Evolutionary conservation across 2,888 invertebrate genomes (phyloP).

Genomic region (Cantharis lateralis): DNA sequence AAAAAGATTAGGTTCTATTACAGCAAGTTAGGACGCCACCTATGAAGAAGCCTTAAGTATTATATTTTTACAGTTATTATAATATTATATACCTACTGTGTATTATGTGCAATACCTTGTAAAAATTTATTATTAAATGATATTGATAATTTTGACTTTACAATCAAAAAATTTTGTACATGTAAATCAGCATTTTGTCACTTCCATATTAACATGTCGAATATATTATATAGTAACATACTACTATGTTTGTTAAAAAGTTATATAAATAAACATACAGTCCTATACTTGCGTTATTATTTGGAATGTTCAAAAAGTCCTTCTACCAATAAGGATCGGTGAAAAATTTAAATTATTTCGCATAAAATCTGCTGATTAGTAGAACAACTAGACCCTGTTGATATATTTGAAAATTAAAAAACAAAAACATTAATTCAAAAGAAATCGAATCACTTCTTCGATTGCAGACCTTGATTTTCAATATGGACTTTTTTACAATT

Average conservation of each 20-base stretch:
- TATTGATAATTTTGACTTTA: neutral
- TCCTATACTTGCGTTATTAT: neutral
- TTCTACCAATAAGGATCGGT: neutral
- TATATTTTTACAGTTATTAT: neutral
- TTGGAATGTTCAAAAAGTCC: neutral
- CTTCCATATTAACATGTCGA: slow-evolving; percentile 18
- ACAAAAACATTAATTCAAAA: too few relatives aligned
- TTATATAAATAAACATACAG: slow-evolving; percentile 27
- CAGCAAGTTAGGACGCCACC: neutral
- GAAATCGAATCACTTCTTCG: too few relatives aligned
- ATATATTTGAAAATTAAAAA: too few relatives aligned
- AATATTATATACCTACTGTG: neutral
- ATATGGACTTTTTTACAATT: too few relatives aligned
- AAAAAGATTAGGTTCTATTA: neutral
- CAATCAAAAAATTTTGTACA: slow-evolving; percentile 3
- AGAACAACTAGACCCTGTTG: too few relatives aligned
- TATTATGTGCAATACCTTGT: slow-evolving; percentile 4
- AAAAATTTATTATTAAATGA: slow-evolving; percentile 1
- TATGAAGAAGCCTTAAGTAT: neutral
- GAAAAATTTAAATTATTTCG: neutral
- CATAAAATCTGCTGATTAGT: too few relatives aligned
- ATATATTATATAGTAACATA: slow-evolving; percentile 18
- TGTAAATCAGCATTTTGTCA: slow-evolving; percentile 24
- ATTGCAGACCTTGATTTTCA: too few relatives aligned
- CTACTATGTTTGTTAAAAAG: slow-evolving; percentile 25